phyloP scores from a whole-genome alignment of 2,113 vertebrate genomes.

The Hyaena hyaena region DNA sequence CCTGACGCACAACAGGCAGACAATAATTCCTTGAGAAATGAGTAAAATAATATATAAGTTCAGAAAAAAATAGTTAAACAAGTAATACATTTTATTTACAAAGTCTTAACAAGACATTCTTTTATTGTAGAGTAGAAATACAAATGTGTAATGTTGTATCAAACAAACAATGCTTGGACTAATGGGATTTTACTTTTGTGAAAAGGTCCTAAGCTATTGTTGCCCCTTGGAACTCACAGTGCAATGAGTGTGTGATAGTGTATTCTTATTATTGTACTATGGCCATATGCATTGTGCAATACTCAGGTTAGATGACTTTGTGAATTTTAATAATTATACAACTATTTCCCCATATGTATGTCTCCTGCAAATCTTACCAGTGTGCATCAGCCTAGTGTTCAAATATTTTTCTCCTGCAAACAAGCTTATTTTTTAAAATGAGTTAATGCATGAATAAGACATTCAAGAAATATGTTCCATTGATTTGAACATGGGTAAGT shows the following conservation, averaged over 20 bases:
- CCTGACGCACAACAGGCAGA: background rate
- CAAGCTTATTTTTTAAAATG: background rate
- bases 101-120: background rate
- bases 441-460: background rate
- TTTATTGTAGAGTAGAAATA: background rate
- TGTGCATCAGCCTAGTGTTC: background rate
- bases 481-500: background rate
- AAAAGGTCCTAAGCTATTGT: conserved; percentile 50
- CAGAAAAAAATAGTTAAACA: background rate
- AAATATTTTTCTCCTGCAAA: background rate
- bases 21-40: background rate
- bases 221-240: conserved; percentile 44
- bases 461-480: background rate
- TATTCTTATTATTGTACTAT: conserved; percentile 69
- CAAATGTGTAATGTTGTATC: background rate
- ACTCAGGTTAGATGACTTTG: conserved; percentile 42
- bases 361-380: background rate
- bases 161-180: conserved; percentile 60
- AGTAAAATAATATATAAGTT: background rate
- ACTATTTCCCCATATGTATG: conserved; percentile 19
- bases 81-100: background rate
- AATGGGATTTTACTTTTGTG: conserved; percentile 8
- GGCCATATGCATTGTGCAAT: background rate
- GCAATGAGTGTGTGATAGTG: conserved; percentile 6
- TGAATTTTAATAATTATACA: conserved; percentile 68